Evolutionary conservation across 2,113 vertebrate species (phyloP), one percentile per base, ranked within the genome.

Genomic region (Cepphus grylle): DNA sequence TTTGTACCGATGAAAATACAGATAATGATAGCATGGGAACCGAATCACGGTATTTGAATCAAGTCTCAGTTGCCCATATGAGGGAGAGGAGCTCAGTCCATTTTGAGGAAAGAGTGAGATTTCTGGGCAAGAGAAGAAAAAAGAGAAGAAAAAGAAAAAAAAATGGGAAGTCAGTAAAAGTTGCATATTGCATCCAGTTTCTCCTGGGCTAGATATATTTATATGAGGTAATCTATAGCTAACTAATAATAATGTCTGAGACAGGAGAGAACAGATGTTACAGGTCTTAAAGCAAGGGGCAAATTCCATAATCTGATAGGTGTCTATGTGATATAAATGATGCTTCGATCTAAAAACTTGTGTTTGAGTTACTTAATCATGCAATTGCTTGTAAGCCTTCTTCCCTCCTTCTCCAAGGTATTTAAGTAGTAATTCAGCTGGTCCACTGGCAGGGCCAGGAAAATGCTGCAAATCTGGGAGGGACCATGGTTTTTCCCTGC

Each of bases 11-110:
- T 52, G 38, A 42, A 71, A 87, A 26, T 30, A 19, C 29, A 67
- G 47, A 30, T 14, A n/a, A 55, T n/a, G 12, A 19, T 29, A 26
- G 21, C 20, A 2, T n/a, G 6, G 50, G 47, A 80, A 26, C 21
- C 20, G 0, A 1, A 1, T 74, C 19, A 14, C 1, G 0, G 6
- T 63, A 36, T 55, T 81, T 74, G 25, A 56, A 32, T 79, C 18
- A n/a, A 47, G 14, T 76, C 34, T 93, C 22, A 43, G 58, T 67
- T 81, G 50, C 23, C 23, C 15, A 13, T 2, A 4, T 11, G 6
- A 72, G 61, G 12, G 38, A 67, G 26, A 61, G 43, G 26, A 80
- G 49, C 69, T 91, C n/a, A 63, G 42, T 89, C 13, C 6, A 3
- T 61, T 65, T 49, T 73, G 55, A 84, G 49, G 49, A 69, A 81